These are phyloP conservation scores for Drymonia ruficornis DNA, from an alignment of 2,888 invertebrate genomes.

Conservation along the genomic window DNA sequence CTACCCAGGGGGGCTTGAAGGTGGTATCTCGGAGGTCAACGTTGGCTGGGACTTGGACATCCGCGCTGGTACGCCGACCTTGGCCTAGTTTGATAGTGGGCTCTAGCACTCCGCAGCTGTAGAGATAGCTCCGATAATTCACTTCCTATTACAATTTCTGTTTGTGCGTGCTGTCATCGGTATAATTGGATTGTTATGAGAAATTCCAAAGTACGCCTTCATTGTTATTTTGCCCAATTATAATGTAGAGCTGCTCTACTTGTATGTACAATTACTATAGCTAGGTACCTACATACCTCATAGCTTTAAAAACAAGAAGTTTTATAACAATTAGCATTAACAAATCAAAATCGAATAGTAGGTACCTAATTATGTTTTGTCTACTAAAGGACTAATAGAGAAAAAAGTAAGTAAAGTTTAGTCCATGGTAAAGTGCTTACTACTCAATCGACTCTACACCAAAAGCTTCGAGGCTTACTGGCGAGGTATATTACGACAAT, in stretches of 20 bases:
- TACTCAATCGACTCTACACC: too few relatives aligned
- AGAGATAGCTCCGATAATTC: slow-evolving; percentile 57
- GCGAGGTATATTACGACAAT: too few relatives aligned
- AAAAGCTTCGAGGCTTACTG: too few relatives aligned
- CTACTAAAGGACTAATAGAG: too few relatives aligned
- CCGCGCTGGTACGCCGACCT: slow-evolving; percentile 56
- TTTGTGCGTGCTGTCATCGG: slow-evolving; percentile 19
- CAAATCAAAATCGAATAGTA: too few relatives aligned
- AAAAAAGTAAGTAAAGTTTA: too few relatives aligned
- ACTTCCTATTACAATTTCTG: slow-evolving; percentile 62
- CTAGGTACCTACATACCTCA: too few relatives aligned
- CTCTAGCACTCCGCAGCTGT: slow-evolving; percentile 53
- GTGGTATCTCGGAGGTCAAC: slow-evolving; percentile 54
- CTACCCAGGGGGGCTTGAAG: slow-evolving; percentile 36
- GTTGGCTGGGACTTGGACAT: slow-evolving; percentile 50
- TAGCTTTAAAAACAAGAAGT: too few relatives aligned
- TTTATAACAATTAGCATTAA: too few relatives aligned
- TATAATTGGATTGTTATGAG: not conserved
- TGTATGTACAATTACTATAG: not conserved
- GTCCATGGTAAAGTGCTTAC: too few relatives aligned
- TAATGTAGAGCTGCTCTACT: not conserved
- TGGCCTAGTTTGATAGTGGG: slow-evolving; percentile 72
- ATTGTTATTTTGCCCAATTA: slow-evolving; percentile 1
- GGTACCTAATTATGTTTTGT: too few relatives aligned
- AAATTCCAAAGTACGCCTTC: not conserved